These are phyloP conservation scores for Drosophila jambulina DNA, from an alignment of 1,140 invertebrate genomes.

Conservation along the genomic window DNA sequence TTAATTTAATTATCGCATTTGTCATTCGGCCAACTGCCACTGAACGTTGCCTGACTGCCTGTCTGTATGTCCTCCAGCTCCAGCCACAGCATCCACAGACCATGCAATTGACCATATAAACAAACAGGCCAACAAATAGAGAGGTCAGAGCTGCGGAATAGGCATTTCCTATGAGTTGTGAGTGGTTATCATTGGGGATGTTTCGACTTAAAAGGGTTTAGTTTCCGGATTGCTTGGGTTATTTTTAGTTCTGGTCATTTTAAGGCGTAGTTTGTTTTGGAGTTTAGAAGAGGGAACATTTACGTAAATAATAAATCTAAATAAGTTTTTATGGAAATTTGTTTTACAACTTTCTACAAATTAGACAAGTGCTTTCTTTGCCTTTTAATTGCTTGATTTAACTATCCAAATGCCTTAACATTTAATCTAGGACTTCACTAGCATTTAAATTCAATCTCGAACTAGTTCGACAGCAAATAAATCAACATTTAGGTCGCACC, in stretches of 20 bases:
- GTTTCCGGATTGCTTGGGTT: background rate
- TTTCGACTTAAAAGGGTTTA: background rate
- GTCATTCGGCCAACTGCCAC: constrained; percentile 82
- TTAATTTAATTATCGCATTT: constrained; percentile 85
- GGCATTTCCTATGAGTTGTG: constrained; percentile 9
- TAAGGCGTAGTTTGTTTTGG: too few species aligned
- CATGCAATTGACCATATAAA: constrained; percentile 52
- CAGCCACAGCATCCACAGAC: constrained; percentile 12
- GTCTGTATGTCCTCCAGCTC: constrained; percentile 7
- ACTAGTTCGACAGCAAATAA: constrained; percentile 15
- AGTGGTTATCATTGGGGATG: background rate
- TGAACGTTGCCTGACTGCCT: constrained; percentile 20
- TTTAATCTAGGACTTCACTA: background rate
- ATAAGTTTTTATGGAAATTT: too few species aligned
- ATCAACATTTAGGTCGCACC: constrained; percentile 43
- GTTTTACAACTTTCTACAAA: background rate
- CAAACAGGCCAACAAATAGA: constrained; percentile 12
- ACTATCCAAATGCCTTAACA: background rate
- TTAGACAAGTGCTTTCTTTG: background rate
- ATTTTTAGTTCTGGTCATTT: background rate
- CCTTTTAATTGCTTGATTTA: background rate
- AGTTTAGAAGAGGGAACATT: too few species aligned
- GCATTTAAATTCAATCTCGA: constrained; percentile 13
- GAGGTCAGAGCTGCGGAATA: constrained; percentile 16
- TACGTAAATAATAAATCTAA: background rate